Conservation (phyloP, 2,797 vertebrate species). For the Halcyon leucocephala region DNA sequence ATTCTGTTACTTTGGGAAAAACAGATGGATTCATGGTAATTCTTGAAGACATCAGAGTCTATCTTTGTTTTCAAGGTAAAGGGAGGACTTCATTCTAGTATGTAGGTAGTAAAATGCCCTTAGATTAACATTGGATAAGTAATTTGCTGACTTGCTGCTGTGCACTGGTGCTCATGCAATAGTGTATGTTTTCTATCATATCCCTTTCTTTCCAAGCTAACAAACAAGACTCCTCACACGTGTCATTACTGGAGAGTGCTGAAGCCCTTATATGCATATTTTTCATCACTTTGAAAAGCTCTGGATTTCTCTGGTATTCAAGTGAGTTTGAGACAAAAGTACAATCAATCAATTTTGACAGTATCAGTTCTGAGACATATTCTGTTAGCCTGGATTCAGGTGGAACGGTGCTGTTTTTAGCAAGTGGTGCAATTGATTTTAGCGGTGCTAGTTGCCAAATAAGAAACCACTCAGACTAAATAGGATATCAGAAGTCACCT, state of each 20-base stretch:
- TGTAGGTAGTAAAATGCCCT: neutral
- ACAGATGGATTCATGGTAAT: neutral
- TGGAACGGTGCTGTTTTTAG: neutral
- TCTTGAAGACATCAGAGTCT: neutral
- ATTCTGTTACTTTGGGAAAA: neutral
- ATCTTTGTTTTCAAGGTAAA: neutral
- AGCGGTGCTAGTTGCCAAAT: neutral
- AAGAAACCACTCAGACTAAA: neutral
- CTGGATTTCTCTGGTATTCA: neutral
- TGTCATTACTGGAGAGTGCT: neutral
- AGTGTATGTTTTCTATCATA: neutral
- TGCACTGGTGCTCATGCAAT: neutral
- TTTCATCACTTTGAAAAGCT: neutral
- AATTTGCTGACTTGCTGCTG: neutral
- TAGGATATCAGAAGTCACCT: conserved; percentile 6
- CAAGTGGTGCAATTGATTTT: conserved; percentile 24
- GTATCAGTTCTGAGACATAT: conserved; percentile 11
- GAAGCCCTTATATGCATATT: neutral
- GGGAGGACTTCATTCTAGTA: neutral
- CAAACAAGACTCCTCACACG: neutral
- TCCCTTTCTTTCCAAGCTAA: neutral
- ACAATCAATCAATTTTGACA: conserved; percentile 31
- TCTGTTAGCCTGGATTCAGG: neutral
- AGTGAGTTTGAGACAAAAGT: neutral
- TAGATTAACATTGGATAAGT: neutral